Evolutionary conservation across 1,140 invertebrate genomes (phyloP).

Genomic region (Magallana gigas): DNA sequence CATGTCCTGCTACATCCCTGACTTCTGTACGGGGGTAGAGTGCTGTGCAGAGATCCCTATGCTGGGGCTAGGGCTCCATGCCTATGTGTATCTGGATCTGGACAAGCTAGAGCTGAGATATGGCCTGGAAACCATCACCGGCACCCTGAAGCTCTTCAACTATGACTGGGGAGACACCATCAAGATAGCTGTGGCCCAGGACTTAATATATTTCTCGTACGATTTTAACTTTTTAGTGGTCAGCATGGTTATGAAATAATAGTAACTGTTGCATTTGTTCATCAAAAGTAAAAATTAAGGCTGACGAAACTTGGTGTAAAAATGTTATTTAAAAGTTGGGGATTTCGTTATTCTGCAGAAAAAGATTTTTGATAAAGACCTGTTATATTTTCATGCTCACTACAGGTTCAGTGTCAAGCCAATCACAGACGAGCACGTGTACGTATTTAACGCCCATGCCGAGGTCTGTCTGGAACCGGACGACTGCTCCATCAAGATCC

Average conservation of each 20-base stretch:
- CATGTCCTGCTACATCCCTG: constrained; percentile 57
- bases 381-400: too few species aligned
- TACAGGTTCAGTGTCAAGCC: constrained; percentile 22
- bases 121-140: constrained; percentile 48
- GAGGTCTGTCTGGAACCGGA: background rate
- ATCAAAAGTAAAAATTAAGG: too few species aligned
- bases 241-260: too few species aligned
- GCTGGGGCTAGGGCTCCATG: constrained; percentile 56
- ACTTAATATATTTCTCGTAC: constrained; percentile 1
- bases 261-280: too few species aligned
- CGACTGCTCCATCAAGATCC: constrained; percentile 3
- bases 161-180: constrained; percentile 45
- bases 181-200: constrained; percentile 23
- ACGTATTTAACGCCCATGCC: constrained; percentile 1
- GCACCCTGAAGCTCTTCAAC: constrained; percentile 45
- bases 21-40: constrained; percentile 58
- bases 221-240: background rate
- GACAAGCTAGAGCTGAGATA: constrained; percentile 44
- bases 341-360: too few species aligned
- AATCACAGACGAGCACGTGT: constrained; percentile 3
- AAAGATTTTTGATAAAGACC: too few species aligned
- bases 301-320: too few species aligned
- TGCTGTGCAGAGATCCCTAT: constrained; percentile 60
- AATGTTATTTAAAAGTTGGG: too few species aligned
- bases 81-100: constrained; percentile 38